Evolutionary conservation across 2,888 invertebrate species (phyloP), one percentile per base, ranked within the genome.

Genomic region (Trichopria drosophilae): DNA sequence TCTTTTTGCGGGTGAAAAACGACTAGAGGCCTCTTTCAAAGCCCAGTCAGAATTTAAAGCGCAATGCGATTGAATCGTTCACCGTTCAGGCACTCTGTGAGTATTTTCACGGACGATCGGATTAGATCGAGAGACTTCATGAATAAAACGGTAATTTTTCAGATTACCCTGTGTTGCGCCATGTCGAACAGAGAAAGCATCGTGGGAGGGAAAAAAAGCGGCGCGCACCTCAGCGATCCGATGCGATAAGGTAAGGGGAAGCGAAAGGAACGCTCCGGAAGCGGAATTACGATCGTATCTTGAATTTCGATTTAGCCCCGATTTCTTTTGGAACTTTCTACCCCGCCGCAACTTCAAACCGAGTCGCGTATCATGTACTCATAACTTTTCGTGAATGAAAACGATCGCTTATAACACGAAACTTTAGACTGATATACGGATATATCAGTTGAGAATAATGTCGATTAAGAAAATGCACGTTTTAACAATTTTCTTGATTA

Each of bases 91-190:
- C 35, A 39, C 31, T 48, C 48, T 32, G 18, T 32, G 52, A 45
- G 41, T 52, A 59, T 59, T 64, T 65, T 59, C 58, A 58, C 54
- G 47, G 55, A 46, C 58, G 62, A 67, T 65, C 63, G 62, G 57
- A 62, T 64, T 53, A 61, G 66, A 68, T 66, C 63, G 63, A 53
- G 46, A 63, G 62, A 52, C 45, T 61, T 70, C 71, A 71, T 73
- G 70, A 73, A 72, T 72, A 71, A 72, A 73, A 70, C 63, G 62
- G 66, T 68, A 66, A 67, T 72, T 71, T 71, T 67, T 70, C 66
- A 42, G 28, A 49, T 9, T 6, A 3, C 22, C 7, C 22, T 9
- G 3, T 9, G 22, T 16, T 12, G 24, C 24, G 16, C 9, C 22
- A 19, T 31, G 16, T 10, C 2, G 32, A 36, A 36, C 26, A 31